A percentile compares a stretch with the other conserved stretches of the same genome.
These are phyloP conservation scores for Drosophila yakuba DNA, from an alignment of 1,140 invertebrate genomes.

Conservation along the genomic window DNA sequence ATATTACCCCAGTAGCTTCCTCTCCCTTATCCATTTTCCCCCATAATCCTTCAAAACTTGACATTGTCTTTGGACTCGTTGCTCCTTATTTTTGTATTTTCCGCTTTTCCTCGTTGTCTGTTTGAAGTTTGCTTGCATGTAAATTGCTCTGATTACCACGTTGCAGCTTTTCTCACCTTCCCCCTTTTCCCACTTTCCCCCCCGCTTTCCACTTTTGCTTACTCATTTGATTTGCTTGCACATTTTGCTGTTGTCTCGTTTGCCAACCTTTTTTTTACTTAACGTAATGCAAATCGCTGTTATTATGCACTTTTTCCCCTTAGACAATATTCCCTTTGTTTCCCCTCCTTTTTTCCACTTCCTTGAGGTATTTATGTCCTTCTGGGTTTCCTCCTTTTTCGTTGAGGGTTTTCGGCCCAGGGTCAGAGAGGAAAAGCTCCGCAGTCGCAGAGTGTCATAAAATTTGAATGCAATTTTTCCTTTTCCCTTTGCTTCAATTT, in stretches of 20 bases:
- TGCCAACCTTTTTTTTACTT: constrained; percentile 55
- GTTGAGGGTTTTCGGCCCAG: constrained; percentile 37
- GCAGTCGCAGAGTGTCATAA: constrained; percentile 48
- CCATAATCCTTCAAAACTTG: constrained; percentile 41
- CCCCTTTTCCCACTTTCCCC: constrained; percentile 11
- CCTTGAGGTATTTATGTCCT: constrained; percentile 68
- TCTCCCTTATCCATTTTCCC: background rate
- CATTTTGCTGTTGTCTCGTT: constrained; percentile 59
- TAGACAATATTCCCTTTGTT: constrained; percentile 31
- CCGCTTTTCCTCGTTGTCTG: constrained; percentile 51
- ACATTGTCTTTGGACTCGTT: constrained; percentile 23
- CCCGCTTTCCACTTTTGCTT: constrained; percentile 48
- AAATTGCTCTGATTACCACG: constrained; percentile 80
- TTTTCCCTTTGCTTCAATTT: constrained; percentile 35
- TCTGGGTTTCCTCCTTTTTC: constrained; percentile 12
- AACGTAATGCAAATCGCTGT: constrained; percentile 77
- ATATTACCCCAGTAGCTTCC: constrained; percentile 30
- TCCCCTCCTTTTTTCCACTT: constrained; percentile 2
- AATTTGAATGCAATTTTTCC: constrained; percentile 66
- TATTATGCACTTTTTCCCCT: constrained; percentile 68
- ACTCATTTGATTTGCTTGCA: constrained; percentile 78
- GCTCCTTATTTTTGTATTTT: background rate
- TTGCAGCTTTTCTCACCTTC: constrained; percentile 61
- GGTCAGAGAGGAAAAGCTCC: constrained; percentile 46
- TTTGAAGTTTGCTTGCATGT: constrained; percentile 81